A percentile compares a stretch with the other conserved stretches of the same genome.
phyloP scores from a whole-genome alignment of 2,888 invertebrate species.

The Nephrotoma flavescens region DNA sequence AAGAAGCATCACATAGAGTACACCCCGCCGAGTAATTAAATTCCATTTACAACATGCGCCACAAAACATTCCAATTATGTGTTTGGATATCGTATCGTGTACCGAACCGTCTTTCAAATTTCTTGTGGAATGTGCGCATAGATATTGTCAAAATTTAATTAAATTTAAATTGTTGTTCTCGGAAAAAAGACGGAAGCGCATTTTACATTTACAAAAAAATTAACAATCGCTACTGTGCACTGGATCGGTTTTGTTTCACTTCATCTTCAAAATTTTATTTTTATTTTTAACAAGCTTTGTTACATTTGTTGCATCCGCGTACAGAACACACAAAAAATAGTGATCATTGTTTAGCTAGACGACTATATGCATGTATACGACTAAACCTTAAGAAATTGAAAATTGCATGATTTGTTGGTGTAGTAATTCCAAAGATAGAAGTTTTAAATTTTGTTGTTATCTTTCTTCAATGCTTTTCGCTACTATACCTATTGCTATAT shows the following conservation, averaged over 20 bases:
- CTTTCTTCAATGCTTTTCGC: not conserved
- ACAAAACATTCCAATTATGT: not conserved
- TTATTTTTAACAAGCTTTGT: not conserved
- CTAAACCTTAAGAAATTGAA: not conserved
- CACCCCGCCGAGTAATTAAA: not conserved
- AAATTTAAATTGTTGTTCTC: not conserved
- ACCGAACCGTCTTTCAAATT: not conserved
- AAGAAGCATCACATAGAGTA: not conserved
- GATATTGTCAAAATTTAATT: not conserved
- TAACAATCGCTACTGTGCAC: not conserved
- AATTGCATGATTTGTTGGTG: not conserved
- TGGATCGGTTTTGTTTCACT: not conserved
- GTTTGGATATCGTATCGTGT: not conserved
- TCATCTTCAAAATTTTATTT: not conserved
- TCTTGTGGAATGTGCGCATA: not conserved
- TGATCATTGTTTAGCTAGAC: not conserved
- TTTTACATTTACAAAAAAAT: not conserved
- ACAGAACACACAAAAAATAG: not conserved
- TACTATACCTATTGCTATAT: not conserved
- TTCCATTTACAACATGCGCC: not conserved
- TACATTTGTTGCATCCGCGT: not conserved
- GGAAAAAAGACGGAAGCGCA: not conserved
- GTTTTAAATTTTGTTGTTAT: not conserved
- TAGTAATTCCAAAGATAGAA: not conserved
- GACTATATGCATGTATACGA: not conserved